These are phyloP conservation scores for Agrochola circellaris DNA, from an alignment of 2,888 invertebrate species.

Conservation along the genomic window DNA sequence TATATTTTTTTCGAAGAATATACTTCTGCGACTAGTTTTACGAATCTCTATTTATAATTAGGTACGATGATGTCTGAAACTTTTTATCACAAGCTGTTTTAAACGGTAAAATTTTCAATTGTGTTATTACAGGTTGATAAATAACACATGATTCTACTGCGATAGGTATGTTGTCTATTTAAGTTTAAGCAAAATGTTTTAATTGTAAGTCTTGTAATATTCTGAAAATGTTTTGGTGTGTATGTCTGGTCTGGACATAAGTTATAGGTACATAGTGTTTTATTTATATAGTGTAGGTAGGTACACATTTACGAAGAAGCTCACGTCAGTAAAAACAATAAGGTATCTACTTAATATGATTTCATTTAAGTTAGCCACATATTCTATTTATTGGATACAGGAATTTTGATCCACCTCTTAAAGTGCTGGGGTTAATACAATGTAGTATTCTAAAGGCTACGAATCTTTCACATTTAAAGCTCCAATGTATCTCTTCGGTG, in stretches of 20 bases:
- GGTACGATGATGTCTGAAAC: not conserved
- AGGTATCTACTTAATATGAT: not conserved
- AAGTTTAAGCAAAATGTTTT: not conserved
- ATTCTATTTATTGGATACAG: not conserved
- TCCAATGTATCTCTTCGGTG: not conserved
- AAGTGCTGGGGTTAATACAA: not conserved
- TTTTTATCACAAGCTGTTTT: not conserved
- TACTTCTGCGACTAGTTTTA: not conserved
- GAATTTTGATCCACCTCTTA: not conserved
- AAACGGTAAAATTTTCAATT: not conserved
- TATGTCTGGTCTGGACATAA: not conserved
- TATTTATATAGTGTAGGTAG: too few species aligned
- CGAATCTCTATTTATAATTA: not conserved
- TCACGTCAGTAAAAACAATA: not conserved
- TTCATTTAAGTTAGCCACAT: not conserved
- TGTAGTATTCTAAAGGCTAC: not conserved
- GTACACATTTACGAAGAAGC: not conserved
- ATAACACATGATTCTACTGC: constrained; percentile 17
- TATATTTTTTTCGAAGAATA: not conserved
- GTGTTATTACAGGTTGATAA: too few species aligned
- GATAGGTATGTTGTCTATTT: not conserved
- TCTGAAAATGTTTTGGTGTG: not conserved
- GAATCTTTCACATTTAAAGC: not conserved
- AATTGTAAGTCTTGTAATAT: not conserved
- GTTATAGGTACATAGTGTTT: too few species aligned